Conservation (phyloP, 2,113 vertebrate genomes). For the Prionailurus viverrinus region DNA sequence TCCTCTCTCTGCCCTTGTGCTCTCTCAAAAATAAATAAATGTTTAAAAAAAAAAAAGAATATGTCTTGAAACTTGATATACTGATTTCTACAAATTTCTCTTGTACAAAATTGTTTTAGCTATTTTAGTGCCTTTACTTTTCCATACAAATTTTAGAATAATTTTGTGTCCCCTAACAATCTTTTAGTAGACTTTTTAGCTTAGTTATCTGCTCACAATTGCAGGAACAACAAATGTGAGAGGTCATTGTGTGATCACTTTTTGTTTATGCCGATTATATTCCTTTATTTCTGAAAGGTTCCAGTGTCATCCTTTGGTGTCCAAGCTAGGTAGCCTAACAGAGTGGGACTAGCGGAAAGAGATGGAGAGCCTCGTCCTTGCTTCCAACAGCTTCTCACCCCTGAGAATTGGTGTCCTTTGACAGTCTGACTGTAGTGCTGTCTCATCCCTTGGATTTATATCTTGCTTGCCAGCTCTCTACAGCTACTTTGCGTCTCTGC, state of each 20-base stretch:
- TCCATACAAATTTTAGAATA: background rate
- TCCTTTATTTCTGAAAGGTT: background rate
- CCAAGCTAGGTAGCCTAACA: background rate
- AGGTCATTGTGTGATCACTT: background rate
- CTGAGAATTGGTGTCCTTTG: background rate
- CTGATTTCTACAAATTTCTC: background rate
- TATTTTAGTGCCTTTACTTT: background rate
- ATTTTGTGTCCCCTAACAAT: background rate
- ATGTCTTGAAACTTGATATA: background rate
- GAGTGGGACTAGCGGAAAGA: background rate
- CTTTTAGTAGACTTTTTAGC: background rate
- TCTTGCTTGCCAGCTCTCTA: background rate
- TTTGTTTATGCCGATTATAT: background rate
- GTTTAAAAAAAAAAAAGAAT: no score
- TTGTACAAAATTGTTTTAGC: background rate
- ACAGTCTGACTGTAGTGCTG: background rate
- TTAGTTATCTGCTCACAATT: background rate
- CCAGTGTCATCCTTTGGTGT: background rate
- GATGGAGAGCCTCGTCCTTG: accelerated
- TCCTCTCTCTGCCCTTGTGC: no score
- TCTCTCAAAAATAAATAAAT: no score
- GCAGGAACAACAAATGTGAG: background rate
- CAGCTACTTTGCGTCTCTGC: background rate
- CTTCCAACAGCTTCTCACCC: no score
- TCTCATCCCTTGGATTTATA: background rate